Evolutionary conservation across 2,888 invertebrate species (phyloP), one percentile per base, ranked within the genome.

Genomic region (Leucophenga maculata): DNA sequence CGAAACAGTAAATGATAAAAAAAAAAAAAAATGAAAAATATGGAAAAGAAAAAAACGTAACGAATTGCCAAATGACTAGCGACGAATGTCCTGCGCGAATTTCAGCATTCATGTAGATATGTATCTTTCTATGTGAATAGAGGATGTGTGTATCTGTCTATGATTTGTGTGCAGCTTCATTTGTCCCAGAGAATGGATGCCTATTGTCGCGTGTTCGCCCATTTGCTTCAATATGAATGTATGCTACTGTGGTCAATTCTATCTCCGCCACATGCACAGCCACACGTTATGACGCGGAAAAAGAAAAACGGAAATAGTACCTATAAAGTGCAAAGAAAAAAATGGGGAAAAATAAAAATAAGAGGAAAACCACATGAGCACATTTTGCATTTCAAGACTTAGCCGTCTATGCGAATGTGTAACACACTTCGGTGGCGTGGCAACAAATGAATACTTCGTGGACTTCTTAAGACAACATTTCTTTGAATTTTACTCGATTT

Each of bases 131-230:
- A 4, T 13, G 6, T 50, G 50, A n/a, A 16, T 16, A 50, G 18
- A 50, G 16, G n/a, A 50, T 18, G 11, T 31, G 14, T 50, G 50
- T 52, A 31, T 14, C 64, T 72, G 73, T 68, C 79, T 76, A 73
- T 77, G 81, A 74, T 77, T 80, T 76, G 73, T 71, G 66, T 67
- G 74, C 54, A 72, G 72, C 74, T 69, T 70, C 74, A 72, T 74
- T 77, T 76, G 68, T 70, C 66, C 39, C 46, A 48, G 48, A 6
- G 13, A 14, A 4, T 16, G 39, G 50, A 16, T 55, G 8, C 26
- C 3, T 59, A 31, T 31, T n/a, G 11, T 55, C n/a, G 62, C 18
- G 22, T n/a, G n/a, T 46, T 31, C 32, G 44, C 62, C 16, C 3
- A 14, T 48, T 18, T 50, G 50, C 50, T 39, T 39, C 39, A 39